Evolutionary conservation across 1,140 invertebrate species (phyloP).

Genomic region (Scaptomyza pallida): DNA sequence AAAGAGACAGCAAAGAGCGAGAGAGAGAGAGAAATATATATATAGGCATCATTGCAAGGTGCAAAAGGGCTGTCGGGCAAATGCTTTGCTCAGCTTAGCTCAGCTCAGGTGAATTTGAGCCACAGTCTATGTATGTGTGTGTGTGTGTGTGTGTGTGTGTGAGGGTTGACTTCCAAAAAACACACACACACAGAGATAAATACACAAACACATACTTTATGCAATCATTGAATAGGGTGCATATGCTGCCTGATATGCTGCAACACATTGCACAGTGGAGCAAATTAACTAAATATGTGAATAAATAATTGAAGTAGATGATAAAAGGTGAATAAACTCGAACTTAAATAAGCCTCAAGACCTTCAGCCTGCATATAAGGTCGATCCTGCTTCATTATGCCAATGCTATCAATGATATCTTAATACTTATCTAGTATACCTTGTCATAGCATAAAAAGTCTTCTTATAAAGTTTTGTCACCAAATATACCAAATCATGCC

Average conservation of each 20-base stretch:
- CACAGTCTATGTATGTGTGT: background rate
- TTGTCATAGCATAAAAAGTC: too few species aligned
- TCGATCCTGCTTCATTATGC: too few species aligned
- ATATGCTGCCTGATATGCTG: conserved; percentile 40
- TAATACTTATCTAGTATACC: too few species aligned
- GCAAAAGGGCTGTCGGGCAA: conserved; percentile 21
- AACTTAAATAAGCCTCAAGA: too few species aligned
- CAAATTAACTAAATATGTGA: background rate
- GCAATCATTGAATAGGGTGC: conserved; percentile 25
- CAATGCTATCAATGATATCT: too few species aligned
- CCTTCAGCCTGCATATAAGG: too few species aligned
- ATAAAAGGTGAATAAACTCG: too few species aligned
- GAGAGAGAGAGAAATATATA: background rate
- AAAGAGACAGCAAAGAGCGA: background rate
- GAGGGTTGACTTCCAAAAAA: conserved; percentile 45
- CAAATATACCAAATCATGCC: background rate
- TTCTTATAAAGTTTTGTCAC: too few species aligned
- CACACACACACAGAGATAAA: conserved; percentile 3
- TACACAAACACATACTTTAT: conserved; percentile 8
- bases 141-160: conserved; percentile 6
- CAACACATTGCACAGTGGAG: background rate
- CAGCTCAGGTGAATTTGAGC: background rate
- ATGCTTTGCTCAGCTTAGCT: background rate
- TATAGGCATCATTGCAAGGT: background rate
- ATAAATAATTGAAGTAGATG: background rate